Conservation (phyloP, 2,113 vertebrate species). For the Ptyas mucosa region DNA sequence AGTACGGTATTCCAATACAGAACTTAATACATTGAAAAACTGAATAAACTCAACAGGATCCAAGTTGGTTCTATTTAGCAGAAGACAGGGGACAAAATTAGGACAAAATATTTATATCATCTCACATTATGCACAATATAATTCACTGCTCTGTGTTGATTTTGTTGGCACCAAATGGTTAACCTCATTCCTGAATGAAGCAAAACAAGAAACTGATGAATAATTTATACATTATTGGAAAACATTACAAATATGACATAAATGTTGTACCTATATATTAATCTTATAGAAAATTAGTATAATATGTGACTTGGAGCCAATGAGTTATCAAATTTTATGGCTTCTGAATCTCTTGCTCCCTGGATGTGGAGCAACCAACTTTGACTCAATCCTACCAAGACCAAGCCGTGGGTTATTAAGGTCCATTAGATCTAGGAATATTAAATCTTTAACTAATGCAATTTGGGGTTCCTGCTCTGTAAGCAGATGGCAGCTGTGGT, state of each 20-base stretch:
- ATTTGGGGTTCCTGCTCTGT: not conserved
- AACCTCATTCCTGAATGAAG: not conserved
- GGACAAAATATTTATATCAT: not conserved
- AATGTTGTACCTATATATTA: not conserved
- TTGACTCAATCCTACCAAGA: not conserved
- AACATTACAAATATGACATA: not conserved
- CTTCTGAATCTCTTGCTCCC: not conserved
- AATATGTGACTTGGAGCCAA: not conserved
- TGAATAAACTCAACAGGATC: slow-evolving; percentile 63
- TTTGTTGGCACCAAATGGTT: slow-evolving; percentile 5
- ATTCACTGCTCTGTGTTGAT: not conserved
- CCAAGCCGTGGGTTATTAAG: not conserved
- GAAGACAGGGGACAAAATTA: not conserved
- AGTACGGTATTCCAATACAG: slow-evolving; percentile 76
- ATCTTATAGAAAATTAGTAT: not conserved
- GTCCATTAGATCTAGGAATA: not conserved
- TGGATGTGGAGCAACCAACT: not conserved
- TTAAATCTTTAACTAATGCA: not conserved
- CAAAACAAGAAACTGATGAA: not conserved
- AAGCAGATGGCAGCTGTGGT: not conserved
- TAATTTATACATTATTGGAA: not conserved
- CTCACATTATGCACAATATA: not conserved
- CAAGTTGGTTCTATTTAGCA: slow-evolving; percentile 66
- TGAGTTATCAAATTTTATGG: not conserved
- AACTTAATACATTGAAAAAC: slow-evolving; percentile 73